phyloP scores from a whole-genome alignment of 2,113 vertebrate genomes.

The Todiramphus saurophagus region DNA sequence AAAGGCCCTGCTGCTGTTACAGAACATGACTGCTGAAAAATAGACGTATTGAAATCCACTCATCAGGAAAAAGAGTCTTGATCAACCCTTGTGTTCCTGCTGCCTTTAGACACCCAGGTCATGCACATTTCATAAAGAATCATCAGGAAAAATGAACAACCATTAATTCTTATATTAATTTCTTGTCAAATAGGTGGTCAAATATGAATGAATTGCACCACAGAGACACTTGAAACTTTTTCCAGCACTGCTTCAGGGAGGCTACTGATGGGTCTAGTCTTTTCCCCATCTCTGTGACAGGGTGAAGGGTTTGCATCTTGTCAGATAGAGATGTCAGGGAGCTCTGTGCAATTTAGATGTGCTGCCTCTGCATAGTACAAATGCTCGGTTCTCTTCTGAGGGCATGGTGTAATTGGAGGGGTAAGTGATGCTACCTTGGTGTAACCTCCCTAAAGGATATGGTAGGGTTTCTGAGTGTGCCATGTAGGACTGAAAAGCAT shows the following conservation, averaged over 20 bases:
- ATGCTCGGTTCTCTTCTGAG: neutral
- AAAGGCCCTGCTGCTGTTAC: neutral
- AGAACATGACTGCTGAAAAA: neutral
- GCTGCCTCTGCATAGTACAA: neutral
- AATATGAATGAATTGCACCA: neutral
- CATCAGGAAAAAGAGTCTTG: neutral
- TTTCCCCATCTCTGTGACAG: neutral
- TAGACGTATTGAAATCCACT: neutral
- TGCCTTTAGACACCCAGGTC: neutral
- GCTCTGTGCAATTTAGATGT: neutral
- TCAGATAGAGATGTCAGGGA: neutral
- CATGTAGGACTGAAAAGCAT: fast-evolving
- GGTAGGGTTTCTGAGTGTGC: neutral
- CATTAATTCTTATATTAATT: neutral
- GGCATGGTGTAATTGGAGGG: neutral
- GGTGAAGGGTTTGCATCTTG: neutral
- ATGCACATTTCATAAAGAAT: neutral
- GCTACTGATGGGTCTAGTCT: neutral
- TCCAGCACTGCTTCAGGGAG: neutral
- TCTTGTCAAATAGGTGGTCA: neutral
- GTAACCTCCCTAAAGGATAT: neutral
- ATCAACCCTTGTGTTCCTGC: neutral
- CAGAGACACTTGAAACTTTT: neutral
- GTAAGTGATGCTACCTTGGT: neutral
- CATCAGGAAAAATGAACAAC: neutral